Evolutionary conservation across 2,113 vertebrate genomes (phyloP).

Genomic region (Vicugna pacos): DNA sequence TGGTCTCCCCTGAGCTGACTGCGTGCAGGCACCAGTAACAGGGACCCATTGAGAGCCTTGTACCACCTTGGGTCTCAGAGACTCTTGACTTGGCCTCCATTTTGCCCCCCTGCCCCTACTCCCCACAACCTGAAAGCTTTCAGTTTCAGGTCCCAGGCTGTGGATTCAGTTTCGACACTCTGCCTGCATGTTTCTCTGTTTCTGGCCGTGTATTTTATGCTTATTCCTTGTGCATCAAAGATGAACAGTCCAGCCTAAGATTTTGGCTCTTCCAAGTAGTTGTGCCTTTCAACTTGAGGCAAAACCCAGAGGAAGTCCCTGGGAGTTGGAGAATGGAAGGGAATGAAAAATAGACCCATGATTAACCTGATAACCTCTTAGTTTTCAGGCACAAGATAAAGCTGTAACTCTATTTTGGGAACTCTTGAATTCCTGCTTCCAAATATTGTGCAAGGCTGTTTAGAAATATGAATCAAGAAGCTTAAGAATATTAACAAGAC

Average conservation of each 20-base stretch:
- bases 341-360: not conserved
- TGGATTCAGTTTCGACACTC: not conserved
- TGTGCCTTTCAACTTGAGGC: not conserved
- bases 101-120: not conserved
- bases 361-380: not conserved
- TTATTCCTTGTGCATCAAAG: not conserved
- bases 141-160: not conserved
- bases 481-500: not conserved
- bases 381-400: not conserved
- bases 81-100: not conserved
- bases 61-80: not conserved
- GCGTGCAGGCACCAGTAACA: not conserved
- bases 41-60: not conserved
- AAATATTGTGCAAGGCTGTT: not conserved
- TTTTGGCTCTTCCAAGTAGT: not conserved
- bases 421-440: not conserved
- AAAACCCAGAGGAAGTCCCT: not conserved
- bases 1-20: not conserved
- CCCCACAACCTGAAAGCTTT: not conserved
- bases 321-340: fast-evolving
- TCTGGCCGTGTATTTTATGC: not conserved
- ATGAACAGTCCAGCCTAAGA: not conserved
- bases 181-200: not conserved
- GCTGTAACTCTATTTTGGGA: not conserved
- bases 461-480: slow-evolving; percentile 23